These are phyloP conservation scores for Ornithoptera alexandrae DNA, from an alignment of 2,888 invertebrate genomes.

Conservation along the genomic window DNA sequence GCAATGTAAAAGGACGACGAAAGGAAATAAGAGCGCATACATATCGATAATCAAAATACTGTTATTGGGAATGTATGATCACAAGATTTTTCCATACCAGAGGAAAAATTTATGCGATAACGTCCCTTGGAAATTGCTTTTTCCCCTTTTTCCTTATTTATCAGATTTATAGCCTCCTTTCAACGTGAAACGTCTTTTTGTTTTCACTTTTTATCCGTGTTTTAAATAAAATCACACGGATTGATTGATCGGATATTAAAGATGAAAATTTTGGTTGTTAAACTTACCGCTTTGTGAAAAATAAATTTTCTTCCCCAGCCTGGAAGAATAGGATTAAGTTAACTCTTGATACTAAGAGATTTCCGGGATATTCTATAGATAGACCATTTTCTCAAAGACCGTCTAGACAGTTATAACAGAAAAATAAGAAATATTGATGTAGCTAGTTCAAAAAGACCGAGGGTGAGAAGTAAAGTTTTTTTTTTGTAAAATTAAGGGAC, in stretches of 20 bases:
- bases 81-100: slow-evolving; percentile 73
- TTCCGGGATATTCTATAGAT: too few relatives aligned
- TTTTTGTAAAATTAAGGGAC: too few relatives aligned
- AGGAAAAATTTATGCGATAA: slow-evolving; percentile 75
- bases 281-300: too few relatives aligned
- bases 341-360: too few relatives aligned
- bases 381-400: too few relatives aligned
- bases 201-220: slow-evolving; percentile 1
- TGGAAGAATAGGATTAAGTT: too few relatives aligned
- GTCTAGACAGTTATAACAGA: too few relatives aligned
- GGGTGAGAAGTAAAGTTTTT: too few relatives aligned
- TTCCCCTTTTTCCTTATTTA: slow-evolving; percentile 67
- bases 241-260: neutral
- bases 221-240: neutral
- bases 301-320: too few relatives aligned
- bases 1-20: neutral
- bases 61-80: slow-evolving; percentile 63
- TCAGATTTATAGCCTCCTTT: slow-evolving; percentile 57
- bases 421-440: too few relatives aligned
- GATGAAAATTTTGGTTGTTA: too few relatives aligned
- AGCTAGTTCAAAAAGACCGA: too few relatives aligned
- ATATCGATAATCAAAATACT: slow-evolving; percentile 14
- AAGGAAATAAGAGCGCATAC: neutral
- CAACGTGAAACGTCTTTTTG: slow-evolving; percentile 16
- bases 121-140: slow-evolving; percentile 70